phyloP scores from a whole-genome alignment of 2,888 invertebrate genomes.

The Protonemura montana region DNA sequence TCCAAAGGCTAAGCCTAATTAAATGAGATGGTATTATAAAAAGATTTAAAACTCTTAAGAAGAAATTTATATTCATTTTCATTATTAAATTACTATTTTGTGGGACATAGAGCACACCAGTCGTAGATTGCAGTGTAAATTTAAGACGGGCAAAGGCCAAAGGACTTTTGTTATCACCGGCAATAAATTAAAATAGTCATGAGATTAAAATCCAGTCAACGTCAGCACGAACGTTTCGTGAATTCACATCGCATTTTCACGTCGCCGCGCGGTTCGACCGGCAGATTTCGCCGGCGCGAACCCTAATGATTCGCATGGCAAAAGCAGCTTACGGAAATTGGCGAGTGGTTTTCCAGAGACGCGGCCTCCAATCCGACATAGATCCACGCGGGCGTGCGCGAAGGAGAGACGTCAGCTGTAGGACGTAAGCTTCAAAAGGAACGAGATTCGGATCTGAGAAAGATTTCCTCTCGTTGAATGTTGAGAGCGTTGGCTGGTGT shows the following conservation, averaged over 20 bases:
- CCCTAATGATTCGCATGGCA: not conserved
- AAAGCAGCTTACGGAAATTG: slow-evolving; percentile 9
- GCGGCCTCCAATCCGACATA: not conserved
- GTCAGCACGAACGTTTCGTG: not conserved
- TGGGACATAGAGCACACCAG: not conserved
- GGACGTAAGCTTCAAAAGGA: not conserved
- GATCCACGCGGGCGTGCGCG: not conserved
- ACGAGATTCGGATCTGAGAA: slow-evolving; percentile 7
- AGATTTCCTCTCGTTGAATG: slow-evolving; percentile 12
- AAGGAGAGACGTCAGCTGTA: too few relatives aligned
- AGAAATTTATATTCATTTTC: not conserved
- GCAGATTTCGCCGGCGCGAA: not conserved
- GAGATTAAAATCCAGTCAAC: not conserved
- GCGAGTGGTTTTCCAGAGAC: not conserved
- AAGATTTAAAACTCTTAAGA: not conserved
- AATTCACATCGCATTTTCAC: not conserved
- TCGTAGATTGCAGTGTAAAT: not conserved
- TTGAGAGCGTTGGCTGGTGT: not conserved
- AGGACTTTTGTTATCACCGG: not conserved
- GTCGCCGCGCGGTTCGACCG: not conserved
- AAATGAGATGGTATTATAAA: not conserved
- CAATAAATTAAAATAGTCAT: not conserved
- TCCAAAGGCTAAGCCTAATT: not conserved
- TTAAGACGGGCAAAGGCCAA: not conserved
- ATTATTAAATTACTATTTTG: not conserved